A percentile compares a stretch with the other conserved stretches of the same genome.
These are phyloP conservation scores for Metridium senile DNA, from an alignment of 92 coral and sea anemone species.

Conservation along the genomic window DNA sequence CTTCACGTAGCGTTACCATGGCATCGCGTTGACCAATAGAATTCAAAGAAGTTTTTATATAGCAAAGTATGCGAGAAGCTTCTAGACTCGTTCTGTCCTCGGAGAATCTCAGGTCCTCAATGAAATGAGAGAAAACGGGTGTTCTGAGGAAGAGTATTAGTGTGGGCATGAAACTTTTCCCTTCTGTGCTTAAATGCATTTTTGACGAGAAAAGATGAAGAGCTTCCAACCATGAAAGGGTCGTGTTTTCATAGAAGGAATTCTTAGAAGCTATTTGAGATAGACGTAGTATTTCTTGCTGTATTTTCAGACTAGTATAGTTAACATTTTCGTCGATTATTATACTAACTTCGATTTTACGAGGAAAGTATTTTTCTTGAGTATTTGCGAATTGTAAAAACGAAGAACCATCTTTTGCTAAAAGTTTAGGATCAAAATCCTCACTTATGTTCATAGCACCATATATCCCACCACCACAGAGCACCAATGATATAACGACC, in stretches of 20 bases:
- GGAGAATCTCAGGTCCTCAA: slow-evolving; percentile 57
- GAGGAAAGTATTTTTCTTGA: slow-evolving; percentile 62
- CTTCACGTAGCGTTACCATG: slow-evolving; percentile 68
- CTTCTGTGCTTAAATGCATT: slow-evolving; percentile 11
- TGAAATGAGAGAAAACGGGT: slow-evolving; percentile 45
- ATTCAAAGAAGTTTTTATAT: slow-evolving; percentile 49
- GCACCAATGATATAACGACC: slow-evolving; percentile 42
- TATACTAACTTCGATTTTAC: slow-evolving; percentile 57
- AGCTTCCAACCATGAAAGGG: slow-evolving; percentile 71
- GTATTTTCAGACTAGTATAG: slow-evolving; percentile 43
- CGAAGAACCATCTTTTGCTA: slow-evolving; percentile 83
- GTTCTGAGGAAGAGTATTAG: slow-evolving; percentile 39
- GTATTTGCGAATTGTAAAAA: slow-evolving; percentile 53
- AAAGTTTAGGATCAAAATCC: slow-evolving; percentile 65
- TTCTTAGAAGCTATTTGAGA: slow-evolving; percentile 55
- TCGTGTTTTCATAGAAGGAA: slow-evolving; percentile 44
- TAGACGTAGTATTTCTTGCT: slow-evolving; percentile 51
- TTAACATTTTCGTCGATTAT: slow-evolving; percentile 38
- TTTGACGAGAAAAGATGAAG: slow-evolving; percentile 13
- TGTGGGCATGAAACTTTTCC: slow-evolving; percentile 37
- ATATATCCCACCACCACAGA: slow-evolving; percentile 73
- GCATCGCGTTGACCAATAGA: slow-evolving; percentile 53
- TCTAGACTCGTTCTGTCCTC: slow-evolving; percentile 40
- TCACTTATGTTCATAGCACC: slow-evolving; percentile 71
- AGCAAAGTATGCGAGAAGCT: slow-evolving; percentile 79